A percentile compares a stretch with the other conserved stretches of the same genome.
Conservation (phyloP, 1,140 invertebrate species). For the Rhopalosiphum padi region DNA sequence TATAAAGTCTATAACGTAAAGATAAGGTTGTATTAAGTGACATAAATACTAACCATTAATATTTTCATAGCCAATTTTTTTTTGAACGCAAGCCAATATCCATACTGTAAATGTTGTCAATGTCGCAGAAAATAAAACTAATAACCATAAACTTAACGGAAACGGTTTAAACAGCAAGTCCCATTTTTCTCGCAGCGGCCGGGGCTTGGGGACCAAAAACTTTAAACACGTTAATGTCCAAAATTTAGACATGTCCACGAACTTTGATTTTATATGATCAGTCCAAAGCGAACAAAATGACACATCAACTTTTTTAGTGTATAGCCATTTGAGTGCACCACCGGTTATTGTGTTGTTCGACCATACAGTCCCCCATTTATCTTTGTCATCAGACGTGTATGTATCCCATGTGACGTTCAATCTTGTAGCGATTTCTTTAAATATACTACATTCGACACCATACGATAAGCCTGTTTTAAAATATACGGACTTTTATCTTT, state of each 20-base stretch:
- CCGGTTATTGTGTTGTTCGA: constrained; percentile 35
- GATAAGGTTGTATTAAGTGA: not conserved
- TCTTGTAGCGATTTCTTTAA: constrained; percentile 41
- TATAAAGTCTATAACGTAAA: not conserved
- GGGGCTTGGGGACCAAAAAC: constrained; percentile 56
- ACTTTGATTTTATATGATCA: not conserved
- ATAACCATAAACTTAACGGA: constrained; percentile 43
- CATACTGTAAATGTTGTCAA: not conserved
- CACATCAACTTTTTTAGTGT: constrained; percentile 30
- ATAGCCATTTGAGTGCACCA: constrained; percentile 43
- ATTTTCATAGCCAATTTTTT: not conserved
- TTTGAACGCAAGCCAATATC: constrained; percentile 13
- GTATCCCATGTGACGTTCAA: constrained; percentile 46
- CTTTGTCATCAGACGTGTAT: not conserved
- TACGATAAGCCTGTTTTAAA: constrained; percentile 37
- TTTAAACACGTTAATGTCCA: constrained; percentile 55
- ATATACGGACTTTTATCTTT: not conserved
- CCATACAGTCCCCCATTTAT: constrained; percentile 55
- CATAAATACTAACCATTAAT: not conserved
- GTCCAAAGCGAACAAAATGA: constrained; percentile 58
- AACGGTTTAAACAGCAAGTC: constrained; percentile 55
- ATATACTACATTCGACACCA: constrained; percentile 56
- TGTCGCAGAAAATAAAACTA: constrained; percentile 28
- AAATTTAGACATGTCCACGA: constrained; percentile 55
- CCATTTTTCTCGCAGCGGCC: constrained; percentile 48